Evolutionary conservation across 1,140 invertebrate species (phyloP), one percentile per base, ranked within the genome.

Genomic region (Halesus radiatus): DNA sequence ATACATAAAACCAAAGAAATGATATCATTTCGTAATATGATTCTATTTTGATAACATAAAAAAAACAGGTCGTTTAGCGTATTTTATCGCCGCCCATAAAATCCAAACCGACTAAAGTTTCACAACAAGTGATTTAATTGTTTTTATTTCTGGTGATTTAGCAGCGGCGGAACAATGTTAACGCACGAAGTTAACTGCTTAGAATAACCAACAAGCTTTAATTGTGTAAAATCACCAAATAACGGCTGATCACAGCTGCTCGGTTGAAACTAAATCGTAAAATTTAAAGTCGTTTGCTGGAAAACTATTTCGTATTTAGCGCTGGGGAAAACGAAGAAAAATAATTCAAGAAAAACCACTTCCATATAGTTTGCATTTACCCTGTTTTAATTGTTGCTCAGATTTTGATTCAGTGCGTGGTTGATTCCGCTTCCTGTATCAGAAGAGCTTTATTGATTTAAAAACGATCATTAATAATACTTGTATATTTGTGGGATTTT

Each of bases 251-350:
- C 62, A 29, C 62, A 66, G 62, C 62, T 66, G 62, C 15, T 29
- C 7, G n/a, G 10, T 29, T 29, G 62, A 26, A 52, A 50, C 68
- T 77, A 72, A 62, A 72, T 81, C 79, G 79, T n/a, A n/a, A n/a
- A n/a, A n/a, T n/a, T n/a, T 80, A 54, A 80, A 70, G 62, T 77
- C 74, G 74, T 80, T 80, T 77, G 70, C 74, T 80, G 18, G 32
- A 16, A 64, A 76, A 77, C 68, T 64, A 58, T 76, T 53, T 22
- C 37, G 23, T 8, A 26, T 29, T 26, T n/a, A n/a, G 16, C 8
- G 5, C 22, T 37, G 5, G 37, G 62, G 60, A 37, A 76, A 10
- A 37, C 20, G 15, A 76, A 37, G 8, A 8, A n/a, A n/a, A n/a
- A n/a, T n/a, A n/a, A n/a, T n/a, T n/a, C n/a, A n/a, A n/a, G n/a